These are phyloP conservation scores for Rhagoletis pomonella DNA, from an alignment of 1,140 invertebrate species.

Conservation along the genomic window DNA sequence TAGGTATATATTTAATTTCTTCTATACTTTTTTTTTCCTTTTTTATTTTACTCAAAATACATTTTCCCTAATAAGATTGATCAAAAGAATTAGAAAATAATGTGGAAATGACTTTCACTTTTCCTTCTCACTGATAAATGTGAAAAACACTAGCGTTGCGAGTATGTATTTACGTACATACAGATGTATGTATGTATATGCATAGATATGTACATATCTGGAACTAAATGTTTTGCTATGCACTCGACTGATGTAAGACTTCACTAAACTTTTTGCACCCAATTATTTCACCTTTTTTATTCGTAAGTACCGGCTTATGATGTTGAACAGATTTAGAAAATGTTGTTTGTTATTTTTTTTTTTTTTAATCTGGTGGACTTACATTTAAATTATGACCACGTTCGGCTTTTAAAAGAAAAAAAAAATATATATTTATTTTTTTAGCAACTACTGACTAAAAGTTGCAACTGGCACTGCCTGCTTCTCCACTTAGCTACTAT, in stretches of 20 bases:
- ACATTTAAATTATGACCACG: not conserved
- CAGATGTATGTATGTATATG: no score
- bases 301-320: not conserved
- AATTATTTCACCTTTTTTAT: not conserved
- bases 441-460: not conserved
- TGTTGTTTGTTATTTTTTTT: not conserved
- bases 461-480: not conserved
- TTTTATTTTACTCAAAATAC: no score
- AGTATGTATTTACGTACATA: no score
- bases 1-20: no score
- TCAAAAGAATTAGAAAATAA: no score
- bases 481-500: not conserved
- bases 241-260: not conserved
- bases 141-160: not conserved
- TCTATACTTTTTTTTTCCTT: no score
- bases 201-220: no score
- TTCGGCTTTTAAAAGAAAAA: not conserved
- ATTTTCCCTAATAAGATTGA: no score
- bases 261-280: not conserved
- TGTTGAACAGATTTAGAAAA: no score
- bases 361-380: conserved; percentile 11
- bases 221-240: no score
- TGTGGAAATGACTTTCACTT: conserved; percentile 14
- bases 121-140: conserved; percentile 14
- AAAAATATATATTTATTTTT: conserved; percentile 39